phyloP scores from a whole-genome alignment of 1,140 invertebrate genomes.

The Lanistes nyassanus region DNA sequence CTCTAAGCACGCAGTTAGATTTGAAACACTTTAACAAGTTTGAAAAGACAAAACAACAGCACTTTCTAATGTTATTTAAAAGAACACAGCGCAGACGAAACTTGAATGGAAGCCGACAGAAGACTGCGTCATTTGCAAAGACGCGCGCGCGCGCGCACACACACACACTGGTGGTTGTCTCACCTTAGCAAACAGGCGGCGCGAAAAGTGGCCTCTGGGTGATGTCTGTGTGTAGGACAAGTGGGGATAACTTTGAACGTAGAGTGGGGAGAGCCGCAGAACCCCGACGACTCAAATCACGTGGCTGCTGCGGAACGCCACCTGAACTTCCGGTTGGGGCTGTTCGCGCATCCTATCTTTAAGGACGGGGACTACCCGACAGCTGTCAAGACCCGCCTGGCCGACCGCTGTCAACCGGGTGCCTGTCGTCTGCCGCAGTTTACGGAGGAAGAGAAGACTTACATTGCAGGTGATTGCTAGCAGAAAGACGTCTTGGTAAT shows the following conservation, averaged over 20 bases:
- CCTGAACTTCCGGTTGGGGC: conserved; percentile 52
- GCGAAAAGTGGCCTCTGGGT: too few species aligned
- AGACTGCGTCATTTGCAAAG: too few species aligned
- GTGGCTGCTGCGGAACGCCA: conserved; percentile 45
- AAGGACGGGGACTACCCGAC: conserved; percentile 64
- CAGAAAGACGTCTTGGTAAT: too few species aligned
- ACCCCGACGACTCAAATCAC: conserved; percentile 40
- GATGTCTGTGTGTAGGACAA: conserved; percentile 30
- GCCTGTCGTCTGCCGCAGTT: conserved; percentile 25
- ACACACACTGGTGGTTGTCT: too few species aligned
- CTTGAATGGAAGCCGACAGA: too few species aligned
- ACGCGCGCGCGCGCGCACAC: too few species aligned
- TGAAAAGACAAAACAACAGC: too few species aligned
- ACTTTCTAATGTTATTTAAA: too few species aligned
- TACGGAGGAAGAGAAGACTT: conserved; percentile 22
- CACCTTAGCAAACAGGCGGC: too few species aligned
- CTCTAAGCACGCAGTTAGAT: too few species aligned
- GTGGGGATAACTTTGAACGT: conserved; percentile 48
- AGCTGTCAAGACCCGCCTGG: conserved; percentile 41
- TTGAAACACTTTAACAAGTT: too few species aligned
- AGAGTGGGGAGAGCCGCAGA: conserved; percentile 43
- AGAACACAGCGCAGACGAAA: too few species aligned
- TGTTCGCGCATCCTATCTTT: conserved; percentile 62
- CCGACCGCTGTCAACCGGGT: neutral
- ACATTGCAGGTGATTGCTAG: conserved; percentile 27